A percentile compares a stretch with the other conserved stretches of the same genome.
Evolutionary conservation across 1,140 invertebrate genomes (phyloP).

Genomic region (Popillia japonica): DNA sequence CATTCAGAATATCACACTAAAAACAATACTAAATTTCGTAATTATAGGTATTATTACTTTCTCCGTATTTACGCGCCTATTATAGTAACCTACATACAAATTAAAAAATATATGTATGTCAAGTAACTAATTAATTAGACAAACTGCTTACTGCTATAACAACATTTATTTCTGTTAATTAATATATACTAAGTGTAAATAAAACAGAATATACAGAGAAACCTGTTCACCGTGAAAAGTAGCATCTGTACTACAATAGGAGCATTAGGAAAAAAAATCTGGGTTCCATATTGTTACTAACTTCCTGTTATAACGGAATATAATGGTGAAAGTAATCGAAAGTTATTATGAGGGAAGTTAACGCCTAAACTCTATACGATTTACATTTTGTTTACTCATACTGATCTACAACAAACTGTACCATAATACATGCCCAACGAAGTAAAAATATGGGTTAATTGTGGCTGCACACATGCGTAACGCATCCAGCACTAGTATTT

Average conservation of each 20-base stretch:
- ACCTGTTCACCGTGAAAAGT: not conserved
- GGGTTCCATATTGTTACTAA: not conserved
- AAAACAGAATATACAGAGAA: not conserved
- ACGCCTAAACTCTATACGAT: constrained; percentile 23
- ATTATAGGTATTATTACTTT: too few relatives aligned
- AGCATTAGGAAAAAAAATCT: not conserved
- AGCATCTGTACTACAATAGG: not conserved
- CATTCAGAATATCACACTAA: too few relatives aligned
- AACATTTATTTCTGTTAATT: not conserved
- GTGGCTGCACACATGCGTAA: constrained; percentile 4
- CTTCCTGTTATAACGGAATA: constrained; percentile 24
- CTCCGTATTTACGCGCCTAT: too few relatives aligned
- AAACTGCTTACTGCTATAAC: not conserved
- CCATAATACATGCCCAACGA: not conserved
- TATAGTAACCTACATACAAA: too few relatives aligned
- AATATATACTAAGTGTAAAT: not conserved
- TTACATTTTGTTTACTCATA: constrained; percentile 33
- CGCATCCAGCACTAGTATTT: not conserved
- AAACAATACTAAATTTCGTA: too few relatives aligned
- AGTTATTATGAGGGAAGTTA: constrained; percentile 27
- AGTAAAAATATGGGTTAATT: constrained; percentile 34
- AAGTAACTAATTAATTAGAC: not conserved
- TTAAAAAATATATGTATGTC: too few relatives aligned
- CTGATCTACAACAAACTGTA: constrained; percentile 26
- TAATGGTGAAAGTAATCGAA: constrained; percentile 25